phyloP scores from a whole-genome alignment of 2,113 vertebrate species.

The Rissa tridactyla region DNA sequence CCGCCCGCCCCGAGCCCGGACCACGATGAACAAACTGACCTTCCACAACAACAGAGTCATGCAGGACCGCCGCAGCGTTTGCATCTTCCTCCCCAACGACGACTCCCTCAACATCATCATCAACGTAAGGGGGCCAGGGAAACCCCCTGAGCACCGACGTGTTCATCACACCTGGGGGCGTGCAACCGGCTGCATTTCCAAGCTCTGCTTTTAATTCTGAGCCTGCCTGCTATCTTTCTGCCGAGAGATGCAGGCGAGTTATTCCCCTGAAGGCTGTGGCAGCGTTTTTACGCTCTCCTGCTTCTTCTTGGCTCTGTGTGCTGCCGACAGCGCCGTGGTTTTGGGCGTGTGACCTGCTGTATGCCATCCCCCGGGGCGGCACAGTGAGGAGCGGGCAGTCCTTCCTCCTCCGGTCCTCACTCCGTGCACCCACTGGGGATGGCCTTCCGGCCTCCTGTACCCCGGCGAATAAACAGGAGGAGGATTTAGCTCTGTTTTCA shows the following conservation, averaged over 20 bases:
- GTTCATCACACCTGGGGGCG: background rate
- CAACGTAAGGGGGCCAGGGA: slow-evolving; percentile 82
- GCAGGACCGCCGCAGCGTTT: slow-evolving; percentile 98
- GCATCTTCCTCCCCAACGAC: slow-evolving; percentile 96
- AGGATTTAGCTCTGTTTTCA: background rate
- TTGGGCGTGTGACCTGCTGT: background rate
- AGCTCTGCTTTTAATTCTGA: background rate
- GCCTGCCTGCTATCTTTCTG: background rate
- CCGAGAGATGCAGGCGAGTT: fast-evolving
- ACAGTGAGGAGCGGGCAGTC: background rate
- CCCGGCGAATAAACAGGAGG: background rate
- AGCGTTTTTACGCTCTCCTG: background rate
- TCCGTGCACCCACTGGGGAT: fast-evolving
- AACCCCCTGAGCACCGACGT: fast-evolving
- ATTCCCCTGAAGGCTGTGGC: background rate
- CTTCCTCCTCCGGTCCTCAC: background rate
- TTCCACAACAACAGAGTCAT: slow-evolving; percentile 98
- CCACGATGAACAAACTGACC: slow-evolving; percentile 94
- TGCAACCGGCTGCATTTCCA: fast-evolving
- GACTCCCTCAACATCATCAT: slow-evolving; percentile 97
- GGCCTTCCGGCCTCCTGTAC: background rate
- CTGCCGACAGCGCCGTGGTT: background rate
- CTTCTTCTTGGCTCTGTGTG: fast-evolving
- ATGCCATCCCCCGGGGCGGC: background rate
- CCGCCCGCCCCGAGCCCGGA: background rate